Conservation (phyloP, 2,113 vertebrate species). For the Sander vitreus region DNA sequence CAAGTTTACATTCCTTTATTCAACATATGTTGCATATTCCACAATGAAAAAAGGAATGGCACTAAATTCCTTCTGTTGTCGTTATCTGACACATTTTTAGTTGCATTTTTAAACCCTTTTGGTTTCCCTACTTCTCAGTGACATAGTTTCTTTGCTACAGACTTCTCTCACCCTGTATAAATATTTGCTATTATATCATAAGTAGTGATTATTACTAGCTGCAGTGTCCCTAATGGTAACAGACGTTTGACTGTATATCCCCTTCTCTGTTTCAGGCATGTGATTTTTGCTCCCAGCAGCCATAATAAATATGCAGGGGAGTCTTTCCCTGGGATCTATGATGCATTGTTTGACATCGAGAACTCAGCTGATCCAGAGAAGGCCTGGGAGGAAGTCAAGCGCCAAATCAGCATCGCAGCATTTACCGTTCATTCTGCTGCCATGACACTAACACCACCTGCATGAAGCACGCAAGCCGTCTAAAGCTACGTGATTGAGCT, state of each 20-base stretch:
- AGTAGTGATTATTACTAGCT: background rate
- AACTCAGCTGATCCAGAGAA: conserved; percentile 76
- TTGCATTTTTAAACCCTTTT: background rate
- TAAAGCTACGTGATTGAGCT: background rate
- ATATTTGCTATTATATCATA: background rate
- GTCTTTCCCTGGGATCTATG: conserved; percentile 95
- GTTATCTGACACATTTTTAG: background rate
- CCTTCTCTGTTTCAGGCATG: conserved; percentile 84
- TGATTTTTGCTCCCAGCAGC: conserved; percentile 95
- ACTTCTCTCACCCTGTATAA: background rate
- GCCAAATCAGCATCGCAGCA: conserved; percentile 91
- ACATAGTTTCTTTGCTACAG: background rate
- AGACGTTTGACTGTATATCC: background rate
- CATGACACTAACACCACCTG: conserved; percentile 83
- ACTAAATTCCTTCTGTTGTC: background rate
- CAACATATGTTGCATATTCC: background rate
- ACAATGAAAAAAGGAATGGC: background rate
- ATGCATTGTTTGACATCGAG: conserved; percentile 92
- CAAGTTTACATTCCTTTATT: background rate
- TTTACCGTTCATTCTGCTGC: conserved; percentile 93
- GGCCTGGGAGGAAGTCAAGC: conserved; percentile 92
- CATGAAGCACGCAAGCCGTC: conserved; percentile 52
- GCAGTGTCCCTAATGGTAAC: background rate
- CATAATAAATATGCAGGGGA: conserved; percentile 94
- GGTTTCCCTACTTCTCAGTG: background rate